phyloP scores from a whole-genome alignment of 1,140 invertebrate species.

The Anagrus nilaparvatae region DNA sequence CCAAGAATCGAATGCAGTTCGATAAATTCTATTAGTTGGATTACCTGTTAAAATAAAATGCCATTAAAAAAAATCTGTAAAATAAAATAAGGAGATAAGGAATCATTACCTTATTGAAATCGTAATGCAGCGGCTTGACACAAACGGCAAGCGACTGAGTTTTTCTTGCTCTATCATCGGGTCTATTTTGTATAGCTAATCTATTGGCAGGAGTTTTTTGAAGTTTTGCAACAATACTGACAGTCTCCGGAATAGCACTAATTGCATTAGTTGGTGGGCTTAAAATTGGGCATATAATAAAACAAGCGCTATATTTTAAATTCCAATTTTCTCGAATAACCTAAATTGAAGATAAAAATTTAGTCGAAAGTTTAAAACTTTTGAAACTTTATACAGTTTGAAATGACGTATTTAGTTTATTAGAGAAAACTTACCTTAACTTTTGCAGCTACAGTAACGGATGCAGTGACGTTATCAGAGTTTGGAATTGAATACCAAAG shows the following conservation, averaged over 20 bases:
- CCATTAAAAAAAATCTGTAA: constrained; percentile 2
- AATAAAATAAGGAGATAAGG: too few species aligned
- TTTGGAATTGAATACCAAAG: constrained; percentile 56
- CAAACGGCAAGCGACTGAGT: constrained; percentile 64
- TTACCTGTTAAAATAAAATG: constrained; percentile 39
- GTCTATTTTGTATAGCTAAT: constrained; percentile 43
- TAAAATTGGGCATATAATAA: constrained; percentile 69
- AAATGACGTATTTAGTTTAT: not conserved
- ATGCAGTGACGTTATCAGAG: constrained; percentile 34
- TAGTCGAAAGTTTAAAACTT: not conserved
- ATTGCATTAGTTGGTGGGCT: constrained; percentile 29
- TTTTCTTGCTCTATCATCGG: constrained; percentile 38
- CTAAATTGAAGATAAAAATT: constrained; percentile 35
- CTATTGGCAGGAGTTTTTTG: constrained; percentile 52
- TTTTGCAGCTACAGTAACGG: constrained; percentile 61
- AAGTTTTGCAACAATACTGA: constrained; percentile 52
- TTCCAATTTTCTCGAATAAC: constrained; percentile 90
- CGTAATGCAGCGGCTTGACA: constrained; percentile 86
- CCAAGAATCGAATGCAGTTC: constrained; percentile 82
- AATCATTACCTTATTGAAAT: constrained; percentile 71
- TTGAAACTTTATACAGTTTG: not conserved
- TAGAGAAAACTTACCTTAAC: constrained; percentile 52
- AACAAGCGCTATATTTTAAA: constrained; percentile 83
- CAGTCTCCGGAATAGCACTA: constrained; percentile 42
- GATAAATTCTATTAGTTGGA: constrained; percentile 84